These are phyloP conservation scores for Silurus glanis DNA, from an alignment of 2,113 vertebrate species.

Conservation along the genomic window DNA sequence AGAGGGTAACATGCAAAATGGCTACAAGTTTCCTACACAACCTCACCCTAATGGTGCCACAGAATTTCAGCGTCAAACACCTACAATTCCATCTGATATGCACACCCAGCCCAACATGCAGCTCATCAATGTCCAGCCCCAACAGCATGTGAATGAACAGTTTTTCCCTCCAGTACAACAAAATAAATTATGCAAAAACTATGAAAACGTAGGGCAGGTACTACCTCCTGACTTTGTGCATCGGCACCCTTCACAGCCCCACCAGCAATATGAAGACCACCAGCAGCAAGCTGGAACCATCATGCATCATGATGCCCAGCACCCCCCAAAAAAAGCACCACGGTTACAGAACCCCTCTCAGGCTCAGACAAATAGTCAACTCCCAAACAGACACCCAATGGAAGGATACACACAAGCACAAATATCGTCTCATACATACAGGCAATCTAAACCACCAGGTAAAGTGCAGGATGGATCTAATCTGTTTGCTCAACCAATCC, in stretches of 20 bases:
- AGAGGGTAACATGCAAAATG: conserved; percentile 49
- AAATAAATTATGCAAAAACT: conserved; percentile 76
- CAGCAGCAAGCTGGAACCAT: conserved; percentile 57
- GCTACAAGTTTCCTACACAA: conserved; percentile 59
- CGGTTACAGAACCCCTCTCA: conserved; percentile 41
- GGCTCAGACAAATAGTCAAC: conserved; percentile 31
- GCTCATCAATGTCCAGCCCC: conserved; percentile 63
- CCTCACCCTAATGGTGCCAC: conserved; percentile 66
- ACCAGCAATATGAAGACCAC: conserved; percentile 65
- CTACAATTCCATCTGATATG: conserved; percentile 53
- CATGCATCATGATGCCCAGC: conserved; percentile 32
- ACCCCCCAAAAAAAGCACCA: conserved; percentile 1
- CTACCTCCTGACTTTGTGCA: conserved; percentile 69
- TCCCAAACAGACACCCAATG: conserved; percentile 62
- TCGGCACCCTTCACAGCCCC: conserved; percentile 62
- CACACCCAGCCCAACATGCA: conserved; percentile 58
- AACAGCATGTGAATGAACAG: conserved; percentile 63
- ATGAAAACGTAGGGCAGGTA: conserved; percentile 73
- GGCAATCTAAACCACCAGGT: conserved; percentile 64
- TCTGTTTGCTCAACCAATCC: conserved; percentile 61
- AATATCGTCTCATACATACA: conserved; percentile 69
- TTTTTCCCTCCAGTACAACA: conserved; percentile 68
- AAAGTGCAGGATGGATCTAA: conserved; percentile 60
- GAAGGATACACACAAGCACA: conserved; percentile 66
- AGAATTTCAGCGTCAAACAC: conserved; percentile 74